Base-by-base conservation (phyloP, 1,140 invertebrate species). In the Neelides sp. region DNA sequence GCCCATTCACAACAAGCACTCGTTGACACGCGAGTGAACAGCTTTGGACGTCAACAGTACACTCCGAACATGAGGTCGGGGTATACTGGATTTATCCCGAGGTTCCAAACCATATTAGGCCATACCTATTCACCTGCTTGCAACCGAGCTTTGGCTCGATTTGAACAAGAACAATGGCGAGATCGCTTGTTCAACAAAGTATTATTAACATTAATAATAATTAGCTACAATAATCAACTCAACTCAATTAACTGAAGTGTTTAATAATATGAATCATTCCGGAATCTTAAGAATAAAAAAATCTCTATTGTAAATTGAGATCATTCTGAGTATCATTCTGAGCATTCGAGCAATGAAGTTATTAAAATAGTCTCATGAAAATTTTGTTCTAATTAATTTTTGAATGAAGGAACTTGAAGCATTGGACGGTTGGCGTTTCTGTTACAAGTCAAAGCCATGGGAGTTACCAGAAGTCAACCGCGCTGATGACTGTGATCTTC, bases 131-230 rank as follows among this genome's bases (percentile, higher is more conserved):
- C 54, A n/a, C 58, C 58, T 22, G 51, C 58, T 12, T 60, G 58
- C 36, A 60, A 60, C 26, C 40, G 54, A 32, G 58, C 58, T 27
- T 41, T 60, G 10, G 58, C 58, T 26, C 36, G 45, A 12, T 60
- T 60, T 41, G 58, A 60, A 28, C 58, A 60, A 34, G 54, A 56
- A n/a, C 58, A 60, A 48, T 60, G 58, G 58, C 39, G 58, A 20
- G 58, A 60, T 23, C 41, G 58, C 5, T 47, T 60, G 17, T 60
- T 60, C 32, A 60, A 47, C 7, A 60, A 60, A 39, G 55, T 52
- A 48, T 4, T 10, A 26, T 32, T 15, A 32, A 42, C 32, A 20
- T 32, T 19, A 7, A 12, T 28, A 27, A 45, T 3, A n/a, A n/a
- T n/a, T n/a, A n/a, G n/a, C n/a, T n/a, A n/a, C n/a, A n/a, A n/a